A percentile compares a stretch with the other conserved stretches of the same genome.
These are phyloP conservation scores for Barbus barbus DNA, from an alignment of 2,113 vertebrate species.

Conservation along the genomic window DNA sequence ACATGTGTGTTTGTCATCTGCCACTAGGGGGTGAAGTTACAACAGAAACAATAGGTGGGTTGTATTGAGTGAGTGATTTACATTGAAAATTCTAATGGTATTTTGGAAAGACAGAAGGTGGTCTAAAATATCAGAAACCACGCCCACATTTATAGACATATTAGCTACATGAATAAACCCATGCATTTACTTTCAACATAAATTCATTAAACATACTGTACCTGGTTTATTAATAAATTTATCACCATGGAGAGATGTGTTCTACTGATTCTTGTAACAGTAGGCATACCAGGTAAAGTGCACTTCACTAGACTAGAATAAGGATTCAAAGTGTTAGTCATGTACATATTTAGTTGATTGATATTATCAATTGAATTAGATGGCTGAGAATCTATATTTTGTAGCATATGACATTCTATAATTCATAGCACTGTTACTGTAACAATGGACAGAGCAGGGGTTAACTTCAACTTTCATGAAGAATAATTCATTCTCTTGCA, in stretches of 20 bases:
- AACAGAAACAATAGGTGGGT: too few relatives aligned
- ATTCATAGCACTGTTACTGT: background rate
- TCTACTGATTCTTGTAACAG: constrained; percentile 14
- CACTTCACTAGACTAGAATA: background rate
- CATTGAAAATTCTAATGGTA: too few relatives aligned
- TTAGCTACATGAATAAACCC: background rate
- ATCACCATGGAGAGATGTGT: constrained; percentile 8
- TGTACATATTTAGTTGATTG: background rate
- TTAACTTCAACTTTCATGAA: background rate
- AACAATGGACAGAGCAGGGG: background rate
- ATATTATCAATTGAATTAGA: too few relatives aligned
- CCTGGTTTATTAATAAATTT: background rate
- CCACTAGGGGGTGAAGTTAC: too few relatives aligned
- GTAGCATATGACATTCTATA: too few relatives aligned
- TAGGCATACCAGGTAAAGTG: constrained; percentile 13
- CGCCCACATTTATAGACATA: background rate
- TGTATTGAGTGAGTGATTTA: too few relatives aligned
- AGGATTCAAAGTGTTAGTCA: background rate
- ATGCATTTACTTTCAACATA: background rate
- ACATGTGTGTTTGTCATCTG: too few relatives aligned
- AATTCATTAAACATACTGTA: background rate
- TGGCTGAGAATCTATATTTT: too few relatives aligned
- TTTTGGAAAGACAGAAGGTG: background rate
- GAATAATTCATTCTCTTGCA: background rate
- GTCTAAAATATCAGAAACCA: constrained; percentile 10